Evolutionary conservation across 2,113 vertebrate genomes (phyloP), one percentile per base, ranked within the genome.

Genomic region (Neopipo cinnamomea): DNA sequence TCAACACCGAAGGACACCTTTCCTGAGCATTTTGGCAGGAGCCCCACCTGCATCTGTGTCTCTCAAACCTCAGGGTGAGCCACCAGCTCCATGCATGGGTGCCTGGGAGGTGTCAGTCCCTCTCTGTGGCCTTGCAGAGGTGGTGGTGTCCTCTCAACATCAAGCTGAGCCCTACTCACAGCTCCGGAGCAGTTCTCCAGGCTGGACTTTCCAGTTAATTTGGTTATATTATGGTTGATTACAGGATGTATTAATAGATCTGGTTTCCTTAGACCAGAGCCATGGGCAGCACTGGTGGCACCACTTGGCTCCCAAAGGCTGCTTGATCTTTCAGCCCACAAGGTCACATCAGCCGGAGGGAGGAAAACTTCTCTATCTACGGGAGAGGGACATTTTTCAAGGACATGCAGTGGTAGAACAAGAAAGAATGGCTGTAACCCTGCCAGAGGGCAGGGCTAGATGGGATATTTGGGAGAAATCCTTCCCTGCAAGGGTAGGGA

Each of bases 401-500:
- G 56, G 12, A 20, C 5, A 6, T n/a, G 49, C 19, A 13, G 35
- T 8, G 18, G 28, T 0, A 2, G 42, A 17, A 21, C 25, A 50
- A 22, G 31, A 25, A 50, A 68, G 23, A 50, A 37, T 5, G 37
- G 52, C 28, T 59, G 2, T 11, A 9, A 5, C 6, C 5, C 22
- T 33, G 59, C 0, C 22, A 16, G 14, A 49, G 27, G 25, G 19
- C 3, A 24, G 15, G 22, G 14, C 2, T 6, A 2, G 86, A 9
- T 31, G 52, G 31, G 33, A 30, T 33, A 3, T 21, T 20, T 28
- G 46, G 28, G 2, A 18, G 62, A 8, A 75, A 68, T 75, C 17
- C 1, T 4, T 61, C 7, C 3, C 33, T 59, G 12, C 0, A 9
- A 44, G 21, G 22, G 17, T 27, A 50, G 11, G 25, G 0, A 70